Evolutionary conservation across 2,113 vertebrate species (phyloP), one percentile per base, ranked within the genome.

Genomic region (Chaetodon auriga): DNA sequence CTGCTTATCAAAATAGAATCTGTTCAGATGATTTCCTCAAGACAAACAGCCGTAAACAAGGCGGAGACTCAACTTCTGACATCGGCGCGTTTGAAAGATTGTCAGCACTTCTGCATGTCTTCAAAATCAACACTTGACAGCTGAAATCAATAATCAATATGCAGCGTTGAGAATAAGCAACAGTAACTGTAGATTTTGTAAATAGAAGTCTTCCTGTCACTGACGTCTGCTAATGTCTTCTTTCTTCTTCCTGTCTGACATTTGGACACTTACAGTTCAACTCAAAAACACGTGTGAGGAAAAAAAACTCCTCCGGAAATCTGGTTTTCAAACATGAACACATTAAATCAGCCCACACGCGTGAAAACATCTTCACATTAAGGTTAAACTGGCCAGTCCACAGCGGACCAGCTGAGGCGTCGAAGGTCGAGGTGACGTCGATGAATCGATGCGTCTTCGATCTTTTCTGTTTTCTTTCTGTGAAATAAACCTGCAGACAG

Each of bases 81-180:
- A 21, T 8, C 35, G 81, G 53, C 78, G 23, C 36, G 48, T 64
- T 61, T 75, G 43, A 72, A 21, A 14, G 73, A 49, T 9, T 63
- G 77, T 65, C 82, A 15, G 48, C 6, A 2, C 68, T 36, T 78
- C 51, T 9, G 49, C 71, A 58, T 8, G 58, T 21, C 64, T 83
- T 91, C 75, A 80, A 48, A 86, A 84, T 84, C 84, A 30, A 3
- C 62, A 0, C 13, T 1, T 89, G 87, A 90, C 89, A 87, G 71
- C 64, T 51, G 2, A 23, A 88, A 89, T 90, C 86, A 81, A 86
- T 83, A 87, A 90, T 90, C 83, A 85, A 89, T 89, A 78, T 21
- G 84, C 84, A 60, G 66, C 54, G 1, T 69, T 80, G 14, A 43
- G 25, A 88, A 48, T 38, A 80, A 49, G 36, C 41, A 68, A 49